phyloP scores from a whole-genome alignment of 2,888 invertebrate species.

The Muscina levida region DNA sequence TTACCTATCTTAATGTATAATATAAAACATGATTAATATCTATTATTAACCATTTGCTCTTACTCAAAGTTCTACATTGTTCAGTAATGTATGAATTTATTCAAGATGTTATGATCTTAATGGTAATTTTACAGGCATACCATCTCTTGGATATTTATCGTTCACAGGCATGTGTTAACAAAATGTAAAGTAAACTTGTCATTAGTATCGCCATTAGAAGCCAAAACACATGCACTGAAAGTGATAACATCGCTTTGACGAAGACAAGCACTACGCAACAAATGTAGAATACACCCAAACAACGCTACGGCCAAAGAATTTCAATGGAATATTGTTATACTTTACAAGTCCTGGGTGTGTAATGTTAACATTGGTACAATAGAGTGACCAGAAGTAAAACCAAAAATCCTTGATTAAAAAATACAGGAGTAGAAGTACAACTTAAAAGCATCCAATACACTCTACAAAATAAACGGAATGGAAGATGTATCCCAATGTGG shows the following conservation, averaged over 20 bases:
- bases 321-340: slow-evolving; percentile 9
- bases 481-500: no score
- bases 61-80: no score
- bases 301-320: background rate
- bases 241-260: slow-evolving; percentile 26
- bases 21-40: no score
- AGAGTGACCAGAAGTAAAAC: slow-evolving; percentile 18
- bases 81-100: slow-evolving; percentile 23
- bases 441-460: no score
- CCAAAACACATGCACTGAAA: background rate
- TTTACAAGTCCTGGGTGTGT: slow-evolving; percentile 9
- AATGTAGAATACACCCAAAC: background rate
- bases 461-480: no score
- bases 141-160: slow-evolving; percentile 34
- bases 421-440: no score
- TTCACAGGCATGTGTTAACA: slow-evolving; percentile 8
- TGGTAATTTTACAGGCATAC: slow-evolving; percentile 20
- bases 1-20: no score
- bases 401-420: no score
- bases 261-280: background rate
- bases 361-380: background rate
- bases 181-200: slow-evolving; percentile 32
- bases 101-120: slow-evolving; percentile 30
- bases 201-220: slow-evolving; percentile 35
- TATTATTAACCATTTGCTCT: no score